Evolutionary conservation across 2,888 invertebrate species (phyloP).

Genomic region (Hydrotaea diabolus): DNA sequence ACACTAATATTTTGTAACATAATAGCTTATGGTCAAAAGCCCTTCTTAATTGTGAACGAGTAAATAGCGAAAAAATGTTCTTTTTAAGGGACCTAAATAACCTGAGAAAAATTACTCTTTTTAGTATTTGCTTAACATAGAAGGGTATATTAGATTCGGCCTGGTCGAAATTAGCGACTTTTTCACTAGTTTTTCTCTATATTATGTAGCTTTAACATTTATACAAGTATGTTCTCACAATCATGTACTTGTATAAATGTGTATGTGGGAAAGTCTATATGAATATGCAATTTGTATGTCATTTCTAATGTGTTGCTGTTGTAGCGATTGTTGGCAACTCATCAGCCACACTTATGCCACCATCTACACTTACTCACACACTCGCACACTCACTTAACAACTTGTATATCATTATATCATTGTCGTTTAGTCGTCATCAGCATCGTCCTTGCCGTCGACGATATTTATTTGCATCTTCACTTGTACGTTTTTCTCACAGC

Average conservation of each 20-base stretch:
- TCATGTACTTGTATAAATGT: background rate
- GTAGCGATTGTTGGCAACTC: slow-evolving; percentile 50
- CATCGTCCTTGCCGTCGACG: background rate
- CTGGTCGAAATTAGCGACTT: too few species aligned
- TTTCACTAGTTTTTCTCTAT: background rate
- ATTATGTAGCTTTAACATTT: background rate
- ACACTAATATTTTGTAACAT: too few species aligned
- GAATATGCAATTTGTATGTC: slow-evolving; percentile 58
- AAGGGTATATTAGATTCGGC: too few species aligned
- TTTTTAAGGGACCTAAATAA: too few species aligned
- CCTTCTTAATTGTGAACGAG: too few species aligned
- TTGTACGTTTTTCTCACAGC: background rate
- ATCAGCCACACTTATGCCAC: slow-evolving; percentile 54
- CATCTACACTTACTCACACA: too few species aligned
- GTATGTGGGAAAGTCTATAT: slow-evolving; percentile 41
- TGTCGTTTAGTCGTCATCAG: background rate
- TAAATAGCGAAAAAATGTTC: too few species aligned
- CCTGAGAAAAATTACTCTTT: too few species aligned
- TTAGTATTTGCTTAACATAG: too few species aligned
- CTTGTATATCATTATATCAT: slow-evolving; percentile 45
- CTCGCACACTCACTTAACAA: slow-evolving; percentile 39
- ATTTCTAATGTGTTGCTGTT: slow-evolving; percentile 34
- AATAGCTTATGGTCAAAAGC: too few species aligned
- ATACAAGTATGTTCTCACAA: background rate
- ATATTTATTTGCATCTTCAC: background rate